Evolutionary conservation across 2,797 vertebrate genomes (phyloP), one percentile per base, ranked within the genome.

Genomic region (Squalus acanthias): DNA sequence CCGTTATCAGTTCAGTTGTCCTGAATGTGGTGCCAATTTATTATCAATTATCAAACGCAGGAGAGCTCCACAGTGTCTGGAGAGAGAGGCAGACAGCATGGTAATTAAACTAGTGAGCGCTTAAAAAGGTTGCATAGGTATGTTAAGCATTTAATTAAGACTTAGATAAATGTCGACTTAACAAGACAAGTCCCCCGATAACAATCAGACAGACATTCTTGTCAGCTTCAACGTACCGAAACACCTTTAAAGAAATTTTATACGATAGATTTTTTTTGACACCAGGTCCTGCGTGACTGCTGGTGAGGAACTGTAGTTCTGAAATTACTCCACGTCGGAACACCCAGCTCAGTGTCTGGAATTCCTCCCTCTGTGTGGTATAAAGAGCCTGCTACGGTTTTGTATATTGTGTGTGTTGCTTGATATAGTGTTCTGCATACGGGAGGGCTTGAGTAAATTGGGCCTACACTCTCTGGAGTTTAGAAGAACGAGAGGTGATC

Each of bases 91-190:
- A 67, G 60, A 67, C 89, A 67, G 63, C 33, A 65, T 67, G 60
- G 17, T 67, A 92, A 92, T 67, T 92, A 67, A 92, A 67, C 89
- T 9, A 92, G 60, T 39, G 63, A 67, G 60, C 6, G 1, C 33
- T 65, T 29, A 92, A n/a, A 65, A 92, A 92, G 89, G 33, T 92
- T 92, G 89, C 89, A 22, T 39, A 65, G 89, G 89, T 92, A n/a
- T 92, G 67, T 65, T 65, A 39, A 65, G 60, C 60, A 65, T 92
- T 65, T 65, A 92, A 92, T 92, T 92, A 92, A 67, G 33, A 92
- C 39, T 39, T 65, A 92, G 89, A 92, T n/a, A 92, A 92, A 92
- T 39, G 89, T 92, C 57, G 88, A 91, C 60, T 92, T 92, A 92
- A 67, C 63, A 67, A 67, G 89, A 22, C 60, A 92, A 33, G 89